A percentile compares a stretch with the other conserved stretches of the same genome.
Evolutionary conservation across 1,140 invertebrate genomes (phyloP).

Genomic region (Nymphalis io): DNA sequence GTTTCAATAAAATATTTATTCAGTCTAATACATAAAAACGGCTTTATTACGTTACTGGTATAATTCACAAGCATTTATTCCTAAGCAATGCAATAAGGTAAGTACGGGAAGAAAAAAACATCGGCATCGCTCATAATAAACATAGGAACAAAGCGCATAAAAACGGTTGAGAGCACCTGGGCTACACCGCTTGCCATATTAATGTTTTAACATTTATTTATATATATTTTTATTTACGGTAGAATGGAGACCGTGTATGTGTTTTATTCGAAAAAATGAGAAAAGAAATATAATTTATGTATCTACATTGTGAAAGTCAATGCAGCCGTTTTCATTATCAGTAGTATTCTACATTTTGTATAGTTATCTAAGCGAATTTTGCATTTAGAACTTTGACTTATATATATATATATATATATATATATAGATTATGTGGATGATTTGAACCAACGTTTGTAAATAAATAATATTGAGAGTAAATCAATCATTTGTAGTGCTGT

Average conservation of each 20-base stretch:
- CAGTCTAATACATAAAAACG: neutral
- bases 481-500: no score
- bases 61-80: slow-evolving; percentile 35
- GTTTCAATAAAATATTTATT: no score
- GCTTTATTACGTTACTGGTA: neutral
- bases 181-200: slow-evolving; percentile 31
- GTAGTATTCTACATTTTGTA: no score
- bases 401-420: no score
- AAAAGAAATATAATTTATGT: neutral
- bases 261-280: neutral
- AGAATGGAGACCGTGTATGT: neutral
- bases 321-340: no score
- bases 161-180: slow-evolving; percentile 33
- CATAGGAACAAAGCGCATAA: slow-evolving; percentile 45
- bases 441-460: no score
- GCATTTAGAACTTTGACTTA: no score
- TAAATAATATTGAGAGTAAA: no score
- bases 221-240: slow-evolving; percentile 8
- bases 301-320: no score
- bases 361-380: no score
- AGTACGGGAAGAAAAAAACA: slow-evolving; percentile 22
- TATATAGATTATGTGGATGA: no score
- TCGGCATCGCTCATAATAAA: slow-evolving; percentile 51
- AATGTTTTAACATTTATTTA: slow-evolving; percentile 9
- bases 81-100: slow-evolving; percentile 32